Evolutionary conservation across 2,113 vertebrate genomes (phyloP).

Genomic region (Puma concolor): DNA sequence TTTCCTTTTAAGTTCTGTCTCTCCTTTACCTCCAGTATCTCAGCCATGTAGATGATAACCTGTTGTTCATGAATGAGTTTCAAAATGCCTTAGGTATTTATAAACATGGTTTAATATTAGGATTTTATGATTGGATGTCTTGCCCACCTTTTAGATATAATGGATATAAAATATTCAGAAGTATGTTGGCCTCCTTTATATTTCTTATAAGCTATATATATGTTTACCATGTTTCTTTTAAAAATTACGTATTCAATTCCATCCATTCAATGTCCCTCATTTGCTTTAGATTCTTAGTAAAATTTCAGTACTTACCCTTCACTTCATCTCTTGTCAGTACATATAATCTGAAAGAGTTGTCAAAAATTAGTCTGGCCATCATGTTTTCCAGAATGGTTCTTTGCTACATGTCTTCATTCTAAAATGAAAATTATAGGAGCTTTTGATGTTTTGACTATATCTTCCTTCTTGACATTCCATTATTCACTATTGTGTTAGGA

Average conservation of each 20-base stretch:
- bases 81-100: neutral
- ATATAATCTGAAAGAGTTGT: neutral
- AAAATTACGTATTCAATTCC: neutral
- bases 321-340: neutral
- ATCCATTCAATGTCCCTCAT: neutral
- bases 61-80: neutral
- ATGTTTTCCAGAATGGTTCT: neutral
- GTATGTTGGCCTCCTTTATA: neutral
- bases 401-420: neutral
- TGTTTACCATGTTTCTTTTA: neutral
- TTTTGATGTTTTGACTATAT: neutral
- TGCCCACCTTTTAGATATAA: neutral
- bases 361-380: neutral
- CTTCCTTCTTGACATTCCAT: neutral
- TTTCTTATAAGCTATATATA: neutral
- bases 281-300: neutral
- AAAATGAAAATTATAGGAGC: neutral
- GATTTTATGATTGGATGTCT: neutral
- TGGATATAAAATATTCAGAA: neutral
- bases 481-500: neutral
- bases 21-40: neutral
- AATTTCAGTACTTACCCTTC: neutral
- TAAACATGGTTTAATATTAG: neutral
- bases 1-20: neutral
- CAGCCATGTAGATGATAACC: neutral